phyloP scores from a whole-genome alignment of 2,797 vertebrate species.

The Tragelaphus oryx region DNA sequence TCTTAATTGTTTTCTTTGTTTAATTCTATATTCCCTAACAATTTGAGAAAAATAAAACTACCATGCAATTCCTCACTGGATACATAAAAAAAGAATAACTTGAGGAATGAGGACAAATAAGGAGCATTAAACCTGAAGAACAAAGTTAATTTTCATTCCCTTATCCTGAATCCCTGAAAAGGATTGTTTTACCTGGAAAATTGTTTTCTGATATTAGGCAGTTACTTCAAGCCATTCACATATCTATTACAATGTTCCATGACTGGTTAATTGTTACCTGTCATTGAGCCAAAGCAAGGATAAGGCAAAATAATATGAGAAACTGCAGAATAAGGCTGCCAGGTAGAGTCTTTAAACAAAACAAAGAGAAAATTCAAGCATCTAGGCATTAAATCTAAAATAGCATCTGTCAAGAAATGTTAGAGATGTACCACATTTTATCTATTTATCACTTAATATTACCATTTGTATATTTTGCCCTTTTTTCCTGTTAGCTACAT shows the following conservation, averaged over 20 bases:
- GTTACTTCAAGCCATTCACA: slow-evolving; percentile 57
- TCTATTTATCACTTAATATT: slow-evolving; percentile 27
- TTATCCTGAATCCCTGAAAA: slow-evolving; percentile 50
- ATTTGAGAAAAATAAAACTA: slow-evolving; percentile 49
- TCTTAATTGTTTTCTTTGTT: slow-evolving; percentile 51
- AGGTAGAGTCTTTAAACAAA: slow-evolving; percentile 55
- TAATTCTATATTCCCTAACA: slow-evolving; percentile 35
- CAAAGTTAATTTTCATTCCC: slow-evolving; percentile 54
- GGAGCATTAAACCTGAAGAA: slow-evolving; percentile 51
- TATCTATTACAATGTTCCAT: slow-evolving; percentile 55
- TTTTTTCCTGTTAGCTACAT: slow-evolving; percentile 35
- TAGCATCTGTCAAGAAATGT: slow-evolving; percentile 22
- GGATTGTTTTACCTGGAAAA: slow-evolving; percentile 58
- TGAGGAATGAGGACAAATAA: slow-evolving; percentile 52
- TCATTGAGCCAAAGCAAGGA: slow-evolving; percentile 66
- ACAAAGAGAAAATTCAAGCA: slow-evolving; percentile 25
- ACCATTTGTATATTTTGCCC: background rate
- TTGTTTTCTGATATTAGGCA: slow-evolving; percentile 57
- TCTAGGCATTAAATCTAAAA: slow-evolving; percentile 5
- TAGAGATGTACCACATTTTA: slow-evolving; percentile 23
- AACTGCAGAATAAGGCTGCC: slow-evolving; percentile 1
- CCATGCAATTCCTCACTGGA: slow-evolving; percentile 35
- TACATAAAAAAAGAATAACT: slow-evolving; percentile 60
- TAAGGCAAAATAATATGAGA: slow-evolving; percentile 49
- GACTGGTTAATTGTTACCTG: slow-evolving; percentile 66